A percentile compares a stretch with the other conserved stretches of the same genome.
Conservation (phyloP, 2,888 invertebrate species). For the Chloromyia formosa region DNA sequence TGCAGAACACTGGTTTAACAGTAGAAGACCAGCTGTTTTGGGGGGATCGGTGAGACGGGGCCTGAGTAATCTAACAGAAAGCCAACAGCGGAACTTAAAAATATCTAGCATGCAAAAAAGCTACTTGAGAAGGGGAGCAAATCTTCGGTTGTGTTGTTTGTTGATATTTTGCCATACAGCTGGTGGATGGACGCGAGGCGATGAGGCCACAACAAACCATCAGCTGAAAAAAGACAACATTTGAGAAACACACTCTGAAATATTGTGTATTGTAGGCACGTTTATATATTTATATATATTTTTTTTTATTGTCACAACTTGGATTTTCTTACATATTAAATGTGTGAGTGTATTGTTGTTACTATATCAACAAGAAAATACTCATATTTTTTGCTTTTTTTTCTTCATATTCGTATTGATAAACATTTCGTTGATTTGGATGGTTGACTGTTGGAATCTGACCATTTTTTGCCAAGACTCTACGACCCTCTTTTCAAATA, state of each 20-base stretch:
- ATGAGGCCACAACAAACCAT: background rate
- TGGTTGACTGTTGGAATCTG: background rate
- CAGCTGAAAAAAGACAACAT: too few species aligned
- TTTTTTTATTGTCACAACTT: background rate
- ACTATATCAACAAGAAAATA: background rate
- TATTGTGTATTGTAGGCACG: too few species aligned
- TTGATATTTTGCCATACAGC: too few species aligned
- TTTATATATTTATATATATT: background rate
- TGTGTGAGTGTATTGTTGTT: background rate
- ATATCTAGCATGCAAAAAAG: background rate
- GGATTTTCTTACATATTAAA: background rate
- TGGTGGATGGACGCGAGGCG: background rate
- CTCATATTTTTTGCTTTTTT: constrained; percentile 1
- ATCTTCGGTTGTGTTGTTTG: too few species aligned
- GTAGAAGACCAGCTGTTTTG: constrained; percentile 1
- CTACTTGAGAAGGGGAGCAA: background rate
- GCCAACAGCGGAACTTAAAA: background rate
- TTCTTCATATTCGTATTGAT: background rate
- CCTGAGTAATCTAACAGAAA: background rate
- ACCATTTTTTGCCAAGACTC: background rate
- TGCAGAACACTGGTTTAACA: background rate
- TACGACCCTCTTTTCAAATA: background rate
- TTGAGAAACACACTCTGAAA: too few species aligned
- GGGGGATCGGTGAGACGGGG: background rate
- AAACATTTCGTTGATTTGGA: background rate